Percentiles rank a stretch among this genome's conserved stretches.
Evolutionary conservation across 1,140 invertebrate genomes (phyloP).

Genomic region (Dinothrombium tinctorium): DNA sequence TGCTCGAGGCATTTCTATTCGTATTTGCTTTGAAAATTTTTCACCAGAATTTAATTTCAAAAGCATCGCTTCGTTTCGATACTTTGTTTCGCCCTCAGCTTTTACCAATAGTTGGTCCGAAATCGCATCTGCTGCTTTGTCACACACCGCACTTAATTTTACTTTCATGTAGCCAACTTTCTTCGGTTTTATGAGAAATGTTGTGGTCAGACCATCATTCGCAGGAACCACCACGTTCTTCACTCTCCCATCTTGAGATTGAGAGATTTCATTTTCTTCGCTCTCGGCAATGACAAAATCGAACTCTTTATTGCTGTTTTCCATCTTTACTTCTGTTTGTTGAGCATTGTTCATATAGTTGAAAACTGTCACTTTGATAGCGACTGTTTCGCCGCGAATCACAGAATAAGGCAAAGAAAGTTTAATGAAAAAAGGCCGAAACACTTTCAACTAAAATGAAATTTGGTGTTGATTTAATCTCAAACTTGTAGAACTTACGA

Average conservation of each 20-base stretch:
- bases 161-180: constrained; percentile 49
- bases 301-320: constrained; percentile 50
- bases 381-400: constrained; percentile 66
- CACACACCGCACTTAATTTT: constrained; percentile 31
- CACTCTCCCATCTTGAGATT: constrained; percentile 19
- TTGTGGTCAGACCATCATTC: constrained; percentile 38
- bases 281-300: constrained; percentile 46
- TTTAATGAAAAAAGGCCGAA: constrained; percentile 64
- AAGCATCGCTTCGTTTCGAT: constrained; percentile 44
- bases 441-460: constrained; percentile 39
- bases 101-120: constrained; percentile 43
- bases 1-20: constrained; percentile 40
- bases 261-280: constrained; percentile 30
- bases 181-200: constrained; percentile 52
- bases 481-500: background rate
- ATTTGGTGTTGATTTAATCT: background rate
- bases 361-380: constrained; percentile 68
- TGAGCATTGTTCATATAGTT: constrained; percentile 64
- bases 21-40: constrained; percentile 22
- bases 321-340: constrained; percentile 50
- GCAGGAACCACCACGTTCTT: constrained; percentile 37
- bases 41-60: constrained; percentile 31
- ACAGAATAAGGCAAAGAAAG: constrained; percentile 69
- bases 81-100: constrained; percentile 51
- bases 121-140: constrained; percentile 35